Conservation (phyloP, 1,140 invertebrate genomes). For the Panulirus ornatus region DNA sequence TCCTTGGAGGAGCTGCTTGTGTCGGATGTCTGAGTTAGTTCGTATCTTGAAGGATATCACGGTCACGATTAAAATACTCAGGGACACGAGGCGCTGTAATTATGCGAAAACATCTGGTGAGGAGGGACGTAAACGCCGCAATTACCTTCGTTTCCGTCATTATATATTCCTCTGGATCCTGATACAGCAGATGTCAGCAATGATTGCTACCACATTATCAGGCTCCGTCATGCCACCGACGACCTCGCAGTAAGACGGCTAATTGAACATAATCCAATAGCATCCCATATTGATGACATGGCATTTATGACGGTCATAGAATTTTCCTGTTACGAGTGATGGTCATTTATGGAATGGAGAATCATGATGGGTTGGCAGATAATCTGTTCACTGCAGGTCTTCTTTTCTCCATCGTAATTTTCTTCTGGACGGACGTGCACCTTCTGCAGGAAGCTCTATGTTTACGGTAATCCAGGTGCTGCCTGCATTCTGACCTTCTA, state of each 20-base stretch:
- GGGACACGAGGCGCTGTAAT: neutral
- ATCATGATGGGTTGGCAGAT: too few species aligned
- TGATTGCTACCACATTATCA: conserved; percentile 23
- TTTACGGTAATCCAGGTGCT: too few species aligned
- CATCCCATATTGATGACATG: neutral
- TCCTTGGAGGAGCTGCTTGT: too few species aligned
- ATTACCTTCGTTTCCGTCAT: conserved; percentile 16
- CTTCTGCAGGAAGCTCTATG: too few species aligned
- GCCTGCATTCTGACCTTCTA: too few species aligned
- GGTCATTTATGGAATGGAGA: neutral
- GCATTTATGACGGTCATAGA: conserved; percentile 1
- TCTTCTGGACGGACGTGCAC: too few species aligned
- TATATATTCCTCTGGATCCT: conserved; percentile 27
- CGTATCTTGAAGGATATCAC: neutral
- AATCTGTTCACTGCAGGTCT: too few species aligned
- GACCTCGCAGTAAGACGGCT: neutral
- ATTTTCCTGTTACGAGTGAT: neutral
- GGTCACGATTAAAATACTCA: neutral
- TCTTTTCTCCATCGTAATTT: too few species aligned
- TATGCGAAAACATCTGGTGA: conserved; percentile 16
- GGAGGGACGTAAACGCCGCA: neutral
- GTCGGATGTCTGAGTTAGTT: neutral
- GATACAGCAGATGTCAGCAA: conserved; percentile 22
- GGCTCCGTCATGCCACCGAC: neutral
- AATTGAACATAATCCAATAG: conserved; percentile 6